Conservation (phyloP, 1,140 invertebrate species). For the Dreissena rostriformis region DNA sequence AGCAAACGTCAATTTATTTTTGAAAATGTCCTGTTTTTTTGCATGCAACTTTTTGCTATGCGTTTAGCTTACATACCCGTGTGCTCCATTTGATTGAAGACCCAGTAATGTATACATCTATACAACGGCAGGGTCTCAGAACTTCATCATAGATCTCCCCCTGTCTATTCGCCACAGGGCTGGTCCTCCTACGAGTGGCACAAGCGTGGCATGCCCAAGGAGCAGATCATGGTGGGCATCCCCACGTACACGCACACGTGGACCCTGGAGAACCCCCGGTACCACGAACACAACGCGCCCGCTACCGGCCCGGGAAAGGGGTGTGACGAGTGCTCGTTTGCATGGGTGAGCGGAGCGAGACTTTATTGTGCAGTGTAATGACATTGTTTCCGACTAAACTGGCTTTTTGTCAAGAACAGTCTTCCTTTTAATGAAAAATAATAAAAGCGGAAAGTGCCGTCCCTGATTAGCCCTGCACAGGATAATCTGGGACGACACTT, state of each 20-base stretch:
- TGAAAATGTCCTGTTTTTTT: too few relatives aligned
- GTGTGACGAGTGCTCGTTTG: slow-evolving; percentile 29
- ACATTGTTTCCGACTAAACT: not conserved
- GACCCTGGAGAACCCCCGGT: slow-evolving; percentile 36
- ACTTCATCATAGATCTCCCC: too few relatives aligned
- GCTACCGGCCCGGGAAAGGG: slow-evolving; percentile 24
- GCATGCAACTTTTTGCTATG: too few relatives aligned
- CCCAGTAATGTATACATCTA: too few relatives aligned
- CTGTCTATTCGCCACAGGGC: slow-evolving; percentile 17
- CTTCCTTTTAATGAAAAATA: not conserved
- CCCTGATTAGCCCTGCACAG: not conserved
- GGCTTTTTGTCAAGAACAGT: not conserved
- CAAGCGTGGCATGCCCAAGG: slow-evolving; percentile 52
- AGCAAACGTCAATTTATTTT: too few relatives aligned
- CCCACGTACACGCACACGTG: slow-evolving; percentile 59
- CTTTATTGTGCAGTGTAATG: not conserved
- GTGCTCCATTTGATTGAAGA: too few relatives aligned
- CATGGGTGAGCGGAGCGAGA: slow-evolving; percentile 1
- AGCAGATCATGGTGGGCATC: slow-evolving; percentile 60
- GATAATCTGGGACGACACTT: not conserved
- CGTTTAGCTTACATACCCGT: too few relatives aligned
- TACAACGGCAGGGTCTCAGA: too few relatives aligned
- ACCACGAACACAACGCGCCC: slow-evolving; percentile 49
- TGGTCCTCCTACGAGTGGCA: slow-evolving; percentile 58
- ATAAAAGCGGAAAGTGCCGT: not conserved